Evolutionary conservation across 2,888 invertebrate species (phyloP).

Genomic region (Dasypolia templi): DNA sequence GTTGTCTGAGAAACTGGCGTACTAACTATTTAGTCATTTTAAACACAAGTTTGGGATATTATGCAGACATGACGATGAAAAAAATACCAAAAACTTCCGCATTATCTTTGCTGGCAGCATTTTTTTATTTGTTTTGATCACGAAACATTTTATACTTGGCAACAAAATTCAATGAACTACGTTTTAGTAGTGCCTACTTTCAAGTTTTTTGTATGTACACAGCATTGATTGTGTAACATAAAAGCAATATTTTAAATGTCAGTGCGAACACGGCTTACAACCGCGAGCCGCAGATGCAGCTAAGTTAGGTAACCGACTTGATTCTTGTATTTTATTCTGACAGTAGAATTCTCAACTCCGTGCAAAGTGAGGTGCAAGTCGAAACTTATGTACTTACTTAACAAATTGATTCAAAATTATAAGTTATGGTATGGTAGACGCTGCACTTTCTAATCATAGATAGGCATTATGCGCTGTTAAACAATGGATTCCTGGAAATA

Average conservation of each 20-base stretch:
- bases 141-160: slow-evolving; percentile 22
- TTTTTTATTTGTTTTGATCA: slow-evolving; percentile 18
- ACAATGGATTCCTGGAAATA: slow-evolving; percentile 24
- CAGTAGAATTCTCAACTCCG: slow-evolving; percentile 50
- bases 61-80: not conserved
- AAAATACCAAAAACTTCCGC: slow-evolving; percentile 1
- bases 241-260: slow-evolving; percentile 66
- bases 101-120: slow-evolving; percentile 3
- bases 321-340: slow-evolving; percentile 50
- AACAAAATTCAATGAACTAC: slow-evolving; percentile 52
- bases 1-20: not conserved
- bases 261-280: slow-evolving; percentile 54
- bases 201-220: slow-evolving; percentile 37
- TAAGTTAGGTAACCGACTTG: slow-evolving; percentile 61
- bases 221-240: slow-evolving; percentile 59
- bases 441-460: slow-evolving; percentile 32
- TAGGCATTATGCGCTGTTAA: slow-evolving; percentile 24
- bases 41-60: not conserved
- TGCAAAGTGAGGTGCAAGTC: slow-evolving; percentile 9
- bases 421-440: slow-evolving; percentile 14
- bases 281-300: slow-evolving; percentile 11
- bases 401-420: slow-evolving; percentile 35
- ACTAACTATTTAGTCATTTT: not conserved
- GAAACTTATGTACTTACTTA: slow-evolving; percentile 13
- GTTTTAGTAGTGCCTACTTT: slow-evolving; percentile 41